These are phyloP conservation scores for Typhlichthys subterraneus DNA, from an alignment of 2,797 vertebrate species.

Conservation along the genomic window DNA sequence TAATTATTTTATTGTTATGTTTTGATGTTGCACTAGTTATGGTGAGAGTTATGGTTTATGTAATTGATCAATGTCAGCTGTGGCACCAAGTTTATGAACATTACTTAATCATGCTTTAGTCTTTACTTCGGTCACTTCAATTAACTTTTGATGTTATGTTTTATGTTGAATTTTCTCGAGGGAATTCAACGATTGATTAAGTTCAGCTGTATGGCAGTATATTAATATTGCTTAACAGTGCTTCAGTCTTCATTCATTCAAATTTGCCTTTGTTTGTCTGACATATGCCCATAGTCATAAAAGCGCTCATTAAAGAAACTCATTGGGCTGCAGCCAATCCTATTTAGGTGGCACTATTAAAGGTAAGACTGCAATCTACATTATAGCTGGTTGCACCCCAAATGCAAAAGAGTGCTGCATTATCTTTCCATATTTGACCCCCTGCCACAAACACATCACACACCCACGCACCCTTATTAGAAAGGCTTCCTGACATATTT, in stretches of 20 bases:
- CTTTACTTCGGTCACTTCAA: constrained; percentile 13
- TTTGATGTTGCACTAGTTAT: constrained; percentile 13
- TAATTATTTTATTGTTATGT: constrained; percentile 37
- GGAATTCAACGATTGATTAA: not conserved
- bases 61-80: constrained; percentile 34
- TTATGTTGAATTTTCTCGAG: not conserved
- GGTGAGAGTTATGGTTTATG: constrained; percentile 18
- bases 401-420: constrained; percentile 7
- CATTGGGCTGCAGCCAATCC: constrained; percentile 18
- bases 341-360: constrained; percentile 25
- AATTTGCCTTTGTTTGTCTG: not conserved
- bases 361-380: constrained; percentile 30
- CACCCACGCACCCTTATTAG: no score
- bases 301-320: constrained; percentile 31
- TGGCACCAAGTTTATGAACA: constrained; percentile 19
- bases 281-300: not conserved
- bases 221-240: not conserved
- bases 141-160: not conserved
- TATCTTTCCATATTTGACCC: no score
- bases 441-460: no score
- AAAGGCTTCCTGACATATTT: constrained; percentile 24
- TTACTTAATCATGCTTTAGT: constrained; percentile 15
- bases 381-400: constrained; percentile 10
- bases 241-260: not conserved
- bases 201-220: not conserved